Conservation (phyloP, 2,113 vertebrate species). For the Caranx ignobilis region DNA sequence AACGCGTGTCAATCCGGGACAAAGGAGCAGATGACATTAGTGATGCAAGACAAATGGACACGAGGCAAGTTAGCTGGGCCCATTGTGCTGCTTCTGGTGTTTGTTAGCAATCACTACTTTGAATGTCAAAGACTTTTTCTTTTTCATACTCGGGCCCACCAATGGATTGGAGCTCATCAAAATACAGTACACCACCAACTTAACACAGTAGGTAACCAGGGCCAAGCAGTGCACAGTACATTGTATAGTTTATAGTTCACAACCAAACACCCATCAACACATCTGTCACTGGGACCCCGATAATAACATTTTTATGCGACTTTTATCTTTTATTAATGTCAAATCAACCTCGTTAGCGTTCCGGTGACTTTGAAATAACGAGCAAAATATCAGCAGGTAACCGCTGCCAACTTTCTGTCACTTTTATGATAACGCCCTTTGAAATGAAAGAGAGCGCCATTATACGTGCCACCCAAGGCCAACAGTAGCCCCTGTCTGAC, state of each 20-base stretch:
- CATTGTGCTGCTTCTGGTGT: conserved; percentile 29
- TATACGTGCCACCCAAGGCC: conserved; percentile 60
- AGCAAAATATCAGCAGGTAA: conserved; percentile 75
- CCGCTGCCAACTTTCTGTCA: conserved; percentile 48
- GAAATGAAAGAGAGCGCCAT: conserved; percentile 55
- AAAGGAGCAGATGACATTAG: conserved; percentile 50
- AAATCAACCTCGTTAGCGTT: conserved; percentile 71
- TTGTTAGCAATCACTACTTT: conserved; percentile 31
- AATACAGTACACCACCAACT: conserved; percentile 63
- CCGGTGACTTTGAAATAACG: conserved; percentile 67
- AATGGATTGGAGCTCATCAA: conserved; percentile 56
- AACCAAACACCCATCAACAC: conserved; percentile 36
- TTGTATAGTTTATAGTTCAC: conserved; percentile 34
- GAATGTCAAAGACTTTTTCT: conserved; percentile 53
- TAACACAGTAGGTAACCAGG: conserved; percentile 60
- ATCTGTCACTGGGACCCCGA: conserved; percentile 45
- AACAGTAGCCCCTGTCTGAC: conserved; percentile 52
- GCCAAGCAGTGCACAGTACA: conserved; percentile 29
- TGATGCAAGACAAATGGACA: conserved; percentile 48
- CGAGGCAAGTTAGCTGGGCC: conserved; percentile 24
- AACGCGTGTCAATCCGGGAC: conserved; percentile 26
- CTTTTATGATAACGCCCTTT: conserved; percentile 64
- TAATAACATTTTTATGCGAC: conserved; percentile 40
- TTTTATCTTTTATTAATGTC: conserved; percentile 74
- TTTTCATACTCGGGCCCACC: conserved; percentile 1